Evolutionary conservation across 2,113 vertebrate genomes (phyloP), one percentile per base, ranked within the genome.

Genomic region (Elephas maximus): DNA sequence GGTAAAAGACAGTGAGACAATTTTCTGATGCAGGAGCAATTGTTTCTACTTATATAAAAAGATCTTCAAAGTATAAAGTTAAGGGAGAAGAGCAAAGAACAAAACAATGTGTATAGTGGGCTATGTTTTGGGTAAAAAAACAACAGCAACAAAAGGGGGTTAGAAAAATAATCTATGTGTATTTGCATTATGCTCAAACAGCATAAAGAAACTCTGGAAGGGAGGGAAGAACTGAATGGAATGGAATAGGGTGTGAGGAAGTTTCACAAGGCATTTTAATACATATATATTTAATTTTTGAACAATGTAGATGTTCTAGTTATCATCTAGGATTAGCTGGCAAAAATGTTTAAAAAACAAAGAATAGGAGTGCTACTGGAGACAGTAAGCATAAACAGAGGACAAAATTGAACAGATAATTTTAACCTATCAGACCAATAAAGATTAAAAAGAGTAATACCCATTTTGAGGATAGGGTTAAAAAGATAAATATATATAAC

Each of bases 261-360:
- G 5, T 76, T 91, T 95, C 81, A 90, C 8, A 71, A 30, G 62
- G 48, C 65, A 88, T 71, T 76, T 88, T 86, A 76, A 74, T 80
- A 93, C 5, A 20, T 45, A 30, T 48, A 51, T 51, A 69, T 73
- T 17, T 93, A 83, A 87, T 81, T 96, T 88, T 65, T 95, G 26
- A 81, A 80, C 23, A 53, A 76, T 24, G 20, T 12, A 33, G 14
- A 45, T 79, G 17, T 51, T 23, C 3, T 62, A 23, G 60, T 62
- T 62, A 62, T 62, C 21, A 62, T 20, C 69, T 73, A 37, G 33
- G 33, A 84, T 83, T 89, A 85, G 60, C 18, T 26, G 48, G 11
- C 53, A 62, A 95, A 92, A 85, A 53, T 73, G 48, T 71, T 89
- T 80, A 85, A 90, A 91, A 87, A 91, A 65, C 45, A 92, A 95